A percentile compares a stretch with the other conserved stretches of the same genome.
Conservation (phyloP, 2,113 vertebrate genomes). For the Chrysemys picta region DNA sequence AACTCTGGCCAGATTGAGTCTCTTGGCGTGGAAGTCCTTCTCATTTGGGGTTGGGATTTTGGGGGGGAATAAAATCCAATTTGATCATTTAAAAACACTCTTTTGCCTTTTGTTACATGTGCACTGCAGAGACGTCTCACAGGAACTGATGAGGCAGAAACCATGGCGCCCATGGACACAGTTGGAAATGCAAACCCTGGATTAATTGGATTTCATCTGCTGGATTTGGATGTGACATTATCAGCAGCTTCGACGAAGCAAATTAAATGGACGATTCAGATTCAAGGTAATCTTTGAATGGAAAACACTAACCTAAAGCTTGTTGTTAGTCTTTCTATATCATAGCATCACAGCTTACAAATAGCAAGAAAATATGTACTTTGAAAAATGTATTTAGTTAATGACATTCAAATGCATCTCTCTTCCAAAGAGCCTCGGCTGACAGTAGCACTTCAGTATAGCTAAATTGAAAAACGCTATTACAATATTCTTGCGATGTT, state of each 20-base stretch:
- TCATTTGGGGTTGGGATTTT: background rate
- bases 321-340: constrained; percentile 30
- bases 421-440: fast-evolving
- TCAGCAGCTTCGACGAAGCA: constrained; percentile 15
- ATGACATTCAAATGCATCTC: background rate
- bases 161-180: background rate
- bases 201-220: too few relatives aligned
- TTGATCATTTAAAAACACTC: background rate
- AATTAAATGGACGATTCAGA: constrained; percentile 60
- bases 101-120: constrained; percentile 38
- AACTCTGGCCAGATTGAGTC: constrained; percentile 32
- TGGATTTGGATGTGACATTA: constrained; percentile 10
- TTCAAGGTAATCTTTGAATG: constrained; percentile 48
- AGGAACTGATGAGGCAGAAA: constrained; percentile 37
- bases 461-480: constrained; percentile 36
- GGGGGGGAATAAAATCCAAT: constrained; percentile 19
- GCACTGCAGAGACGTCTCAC: constrained; percentile 1
- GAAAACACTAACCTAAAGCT: background rate
- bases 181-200: background rate
- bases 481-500: constrained; percentile 31
- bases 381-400: background rate
- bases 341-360: background rate
- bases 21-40: background rate
- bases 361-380: constrained; percentile 4
- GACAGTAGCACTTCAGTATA: background rate